Evolutionary conservation across 2,113 vertebrate genomes (phyloP).

Genomic region (Mastomys coucha): DNA sequence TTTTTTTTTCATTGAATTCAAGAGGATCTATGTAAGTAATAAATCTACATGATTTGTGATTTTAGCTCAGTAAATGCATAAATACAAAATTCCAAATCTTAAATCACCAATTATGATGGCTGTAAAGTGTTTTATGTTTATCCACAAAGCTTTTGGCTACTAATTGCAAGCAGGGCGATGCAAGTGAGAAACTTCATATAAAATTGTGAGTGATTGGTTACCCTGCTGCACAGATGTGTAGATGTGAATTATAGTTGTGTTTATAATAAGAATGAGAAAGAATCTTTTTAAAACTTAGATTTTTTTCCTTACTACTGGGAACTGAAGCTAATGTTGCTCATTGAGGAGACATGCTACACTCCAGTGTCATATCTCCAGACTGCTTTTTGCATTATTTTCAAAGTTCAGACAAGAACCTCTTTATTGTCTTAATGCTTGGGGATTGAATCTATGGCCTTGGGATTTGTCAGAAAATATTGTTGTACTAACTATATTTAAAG

Average conservation of each 20-base stretch:
- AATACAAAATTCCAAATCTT: neutral
- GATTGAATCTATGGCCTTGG: neutral
- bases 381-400: no score
- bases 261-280: neutral
- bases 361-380: neutral
- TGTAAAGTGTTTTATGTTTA: constrained; percentile 13
- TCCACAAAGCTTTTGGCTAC: constrained; percentile 11
- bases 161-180: neutral
- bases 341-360: no score
- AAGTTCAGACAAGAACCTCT: neutral
- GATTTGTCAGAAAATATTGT: neutral
- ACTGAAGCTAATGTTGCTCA: neutral
- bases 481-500: neutral
- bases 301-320: neutral
- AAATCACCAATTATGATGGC: neutral
- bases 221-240: neutral
- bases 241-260: neutral
- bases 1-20: neutral
- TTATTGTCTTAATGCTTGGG: neutral
- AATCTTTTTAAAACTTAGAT: neutral
- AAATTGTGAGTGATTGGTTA: neutral
- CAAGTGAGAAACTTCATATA: constrained; percentile 15
- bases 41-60: neutral
- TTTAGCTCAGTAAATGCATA: neutral
- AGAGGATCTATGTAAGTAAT: neutral